These are phyloP conservation scores for Harpegnathos saltator DNA, from an alignment of 1,140 invertebrate genomes.

Conservation along the genomic window DNA sequence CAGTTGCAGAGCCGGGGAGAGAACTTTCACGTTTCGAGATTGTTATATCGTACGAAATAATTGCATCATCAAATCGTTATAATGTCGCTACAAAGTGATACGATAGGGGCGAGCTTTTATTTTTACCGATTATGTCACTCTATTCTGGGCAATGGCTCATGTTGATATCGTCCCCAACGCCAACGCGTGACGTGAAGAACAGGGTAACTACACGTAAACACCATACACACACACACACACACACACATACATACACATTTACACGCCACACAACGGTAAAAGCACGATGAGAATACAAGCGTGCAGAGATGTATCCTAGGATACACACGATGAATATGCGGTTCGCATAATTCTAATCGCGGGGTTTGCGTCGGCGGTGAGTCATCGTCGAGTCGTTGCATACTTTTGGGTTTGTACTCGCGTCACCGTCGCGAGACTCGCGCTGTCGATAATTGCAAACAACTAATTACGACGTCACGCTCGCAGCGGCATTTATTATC, in stretches of 20 bases:
- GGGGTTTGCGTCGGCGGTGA: slow-evolving; percentile 1
- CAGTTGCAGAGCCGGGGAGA: too few species aligned
- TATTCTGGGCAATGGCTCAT: neutral
- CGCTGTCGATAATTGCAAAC: neutral
- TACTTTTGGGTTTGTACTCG: slow-evolving; percentile 9
- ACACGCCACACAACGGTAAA: slow-evolving; percentile 8
- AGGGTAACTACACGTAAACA: neutral
- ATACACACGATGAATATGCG: slow-evolving; percentile 18
- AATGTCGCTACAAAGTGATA: neutral
- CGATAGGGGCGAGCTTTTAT: neutral
- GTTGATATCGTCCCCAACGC: slow-evolving; percentile 6
- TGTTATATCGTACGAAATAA: too few species aligned
- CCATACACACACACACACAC: too few species aligned
- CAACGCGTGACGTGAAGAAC: neutral
- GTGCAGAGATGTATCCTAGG: slow-evolving; percentile 39
- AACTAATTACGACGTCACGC: neutral
- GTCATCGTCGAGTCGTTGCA: slow-evolving; percentile 10
- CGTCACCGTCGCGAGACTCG: slow-evolving; percentile 2
- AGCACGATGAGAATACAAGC: neutral
- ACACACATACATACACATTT: too few species aligned
- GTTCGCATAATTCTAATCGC: slow-evolving; percentile 48
- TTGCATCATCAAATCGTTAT: too few species aligned
- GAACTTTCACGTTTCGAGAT: too few species aligned
- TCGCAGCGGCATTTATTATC: neutral
- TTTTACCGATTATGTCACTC: neutral